These are phyloP conservation scores for Mus minutoides DNA, from an alignment of 2,797 vertebrate species.

Conservation along the genomic window DNA sequence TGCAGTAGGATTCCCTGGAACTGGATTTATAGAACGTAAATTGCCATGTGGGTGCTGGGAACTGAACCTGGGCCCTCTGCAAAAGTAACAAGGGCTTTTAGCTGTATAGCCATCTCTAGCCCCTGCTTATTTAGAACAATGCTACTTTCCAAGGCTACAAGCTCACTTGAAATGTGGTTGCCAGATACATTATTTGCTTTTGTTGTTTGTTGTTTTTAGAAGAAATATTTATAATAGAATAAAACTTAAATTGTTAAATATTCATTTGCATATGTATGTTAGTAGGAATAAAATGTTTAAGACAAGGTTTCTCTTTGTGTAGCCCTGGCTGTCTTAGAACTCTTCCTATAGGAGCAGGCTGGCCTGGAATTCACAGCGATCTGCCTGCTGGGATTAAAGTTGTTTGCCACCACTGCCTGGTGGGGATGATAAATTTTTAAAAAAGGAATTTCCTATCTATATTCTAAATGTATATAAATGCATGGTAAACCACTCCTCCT, in stretches of 20 bases:
- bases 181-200: constrained; percentile 31
- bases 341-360: not conserved
- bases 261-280: constrained; percentile 25
- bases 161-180: constrained; percentile 1
- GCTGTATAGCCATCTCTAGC: not conserved
- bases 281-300: constrained; percentile 20
- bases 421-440: not conserved
- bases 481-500: not conserved
- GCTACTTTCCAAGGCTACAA: not conserved
- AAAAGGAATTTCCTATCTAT: not conserved
- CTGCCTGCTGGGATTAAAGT: not conserved
- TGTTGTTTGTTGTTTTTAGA: constrained; percentile 29
- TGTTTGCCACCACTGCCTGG: not conserved
- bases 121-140: not conserved
- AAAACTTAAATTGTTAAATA: constrained; percentile 33
- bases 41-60: not conserved
- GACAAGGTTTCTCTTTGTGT: not conserved
- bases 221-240: constrained; percentile 11
- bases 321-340: not conserved
- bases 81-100: not conserved
- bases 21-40: not conserved
- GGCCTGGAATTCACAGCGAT: not conserved
- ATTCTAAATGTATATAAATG: not conserved
- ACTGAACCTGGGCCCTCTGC: not conserved
- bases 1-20: not conserved